Base-by-base conservation (phyloP, 1,140 invertebrate genomes). In the Chlorops oryzae region DNA sequence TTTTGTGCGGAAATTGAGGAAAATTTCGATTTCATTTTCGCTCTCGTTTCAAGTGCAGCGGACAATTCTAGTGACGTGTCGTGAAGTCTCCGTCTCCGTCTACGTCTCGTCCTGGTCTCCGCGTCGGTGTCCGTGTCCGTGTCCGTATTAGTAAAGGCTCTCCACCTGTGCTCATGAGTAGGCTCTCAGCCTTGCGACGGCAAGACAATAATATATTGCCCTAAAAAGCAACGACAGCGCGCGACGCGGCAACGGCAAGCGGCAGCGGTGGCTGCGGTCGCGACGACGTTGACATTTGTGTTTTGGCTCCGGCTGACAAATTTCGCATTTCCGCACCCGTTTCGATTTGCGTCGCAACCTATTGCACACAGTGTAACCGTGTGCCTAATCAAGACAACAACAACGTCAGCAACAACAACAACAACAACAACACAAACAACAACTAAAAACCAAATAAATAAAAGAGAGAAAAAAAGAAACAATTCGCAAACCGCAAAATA, bases 1-100 rank as follows among this genome's bases (percentile, higher is more conserved):
- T 61, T 59, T 63, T 59, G 52, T 63, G 61, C 63, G 63, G 63
- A 66, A 66, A 66, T 66, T 65, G 63, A 63, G 61, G 63, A 65
- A 65, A 65, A 34, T 65, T 65, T 63, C 58, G 54, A 57, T 65
- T 47, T 47, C 45, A 17, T 38, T 45, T 47, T 47, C 45, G 38
- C 15, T 44, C n/a, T 28, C 13, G 24, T 6, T 44, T 13, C n/a
- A 23, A 9, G 7, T 7, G 7, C n/a, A 7, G 27, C 27, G 27
- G 7, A 7, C 27, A 9, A 9, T 32, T 32, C 27, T 32, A 32
- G 7, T n/a, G n/a, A 32, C 7, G 27, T 32, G 27, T 32, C n/a
- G 27, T n/a, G 27, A 32, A 7, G n/a, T 32, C 27, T 32, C n/a
- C 28, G 28, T 32, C 28, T 7, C 65, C 64, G 63, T 32, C 28